Percentiles rank a stretch among this genome's conserved stretches.
Conservation (phyloP, 92 coral and sea anemone genomes). For the Porites evermanni region DNA sequence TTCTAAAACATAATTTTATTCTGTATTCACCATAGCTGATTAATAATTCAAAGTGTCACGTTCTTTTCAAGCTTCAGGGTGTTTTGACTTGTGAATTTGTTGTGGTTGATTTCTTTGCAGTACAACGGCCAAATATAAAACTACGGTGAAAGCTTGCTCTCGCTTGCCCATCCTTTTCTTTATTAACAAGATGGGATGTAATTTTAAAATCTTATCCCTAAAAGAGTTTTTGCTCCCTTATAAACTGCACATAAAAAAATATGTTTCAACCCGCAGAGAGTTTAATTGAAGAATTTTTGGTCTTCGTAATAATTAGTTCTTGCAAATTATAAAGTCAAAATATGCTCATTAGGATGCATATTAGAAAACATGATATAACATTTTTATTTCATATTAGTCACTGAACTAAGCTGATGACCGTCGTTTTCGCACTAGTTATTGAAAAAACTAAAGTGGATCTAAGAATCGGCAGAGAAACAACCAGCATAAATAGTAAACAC, state of each 20-base stretch:
- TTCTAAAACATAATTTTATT: background rate
- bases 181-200: background rate
- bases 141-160: background rate
- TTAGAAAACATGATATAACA: background rate
- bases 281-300: background rate
- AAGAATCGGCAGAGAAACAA: no score
- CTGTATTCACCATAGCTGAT: background rate
- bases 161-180: background rate
- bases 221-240: no score
- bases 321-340: constrained; percentile 8
- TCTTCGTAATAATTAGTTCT: background rate
- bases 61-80: background rate
- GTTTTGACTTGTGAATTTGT: background rate
- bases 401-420: no score
- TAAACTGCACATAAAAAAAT: background rate
- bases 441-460: no score
- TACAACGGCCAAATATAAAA: no score
- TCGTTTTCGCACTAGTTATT: no score
- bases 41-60: background rate
- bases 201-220: no score
- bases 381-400: background rate
- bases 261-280: background rate
- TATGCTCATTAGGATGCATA: constrained; percentile 4
- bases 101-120: background rate
- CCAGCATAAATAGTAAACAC: no score